Evolutionary conservation across 1,140 invertebrate species (phyloP).

Genomic region (Potamilus streckersoni): DNA sequence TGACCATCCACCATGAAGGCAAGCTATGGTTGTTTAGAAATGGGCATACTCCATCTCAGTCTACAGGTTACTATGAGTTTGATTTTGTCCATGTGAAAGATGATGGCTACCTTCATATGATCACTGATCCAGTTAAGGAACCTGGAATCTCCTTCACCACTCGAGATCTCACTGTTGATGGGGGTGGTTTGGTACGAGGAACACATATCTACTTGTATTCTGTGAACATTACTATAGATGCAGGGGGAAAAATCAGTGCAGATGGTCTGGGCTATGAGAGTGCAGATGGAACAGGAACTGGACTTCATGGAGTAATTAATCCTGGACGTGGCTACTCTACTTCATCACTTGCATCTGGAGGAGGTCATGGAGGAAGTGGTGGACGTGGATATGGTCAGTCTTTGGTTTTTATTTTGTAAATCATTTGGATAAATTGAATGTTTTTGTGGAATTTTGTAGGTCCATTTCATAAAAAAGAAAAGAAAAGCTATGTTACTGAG

Average conservation of each 20-base stretch:
- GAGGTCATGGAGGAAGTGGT: conserved; percentile 56
- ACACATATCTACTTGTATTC: conserved; percentile 48
- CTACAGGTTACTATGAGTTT: conserved; percentile 43
- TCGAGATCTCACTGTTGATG: conserved; percentile 45
- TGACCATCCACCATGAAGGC: conserved; percentile 52
- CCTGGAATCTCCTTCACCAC: conserved; percentile 44
- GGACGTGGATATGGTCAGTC: conserved; percentile 46
- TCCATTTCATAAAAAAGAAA: no score
- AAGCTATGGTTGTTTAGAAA: conserved; percentile 47
- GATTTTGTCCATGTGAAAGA: conserved; percentile 52
- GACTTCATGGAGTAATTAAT: conserved; percentile 51
- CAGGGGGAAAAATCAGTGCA: conserved; percentile 43
- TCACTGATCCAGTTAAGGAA: conserved; percentile 47
- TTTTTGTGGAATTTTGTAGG: no score
- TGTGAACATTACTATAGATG: conserved; percentile 51
- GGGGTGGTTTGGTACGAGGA: conserved; percentile 47
- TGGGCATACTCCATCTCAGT: conserved; percentile 34
- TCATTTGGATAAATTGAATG: no score
- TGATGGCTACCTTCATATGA: conserved; percentile 51
- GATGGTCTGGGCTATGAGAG: conserved; percentile 51
- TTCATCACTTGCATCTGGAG: conserved; percentile 30
- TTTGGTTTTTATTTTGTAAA: no score
- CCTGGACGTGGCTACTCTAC: conserved; percentile 43
- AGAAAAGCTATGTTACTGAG: no score
- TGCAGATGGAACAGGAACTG: conserved; percentile 31